These are phyloP conservation scores for Caenorhabditis latens DNA, from an alignment of 1,140 invertebrate genomes.

Conservation along the genomic window DNA sequence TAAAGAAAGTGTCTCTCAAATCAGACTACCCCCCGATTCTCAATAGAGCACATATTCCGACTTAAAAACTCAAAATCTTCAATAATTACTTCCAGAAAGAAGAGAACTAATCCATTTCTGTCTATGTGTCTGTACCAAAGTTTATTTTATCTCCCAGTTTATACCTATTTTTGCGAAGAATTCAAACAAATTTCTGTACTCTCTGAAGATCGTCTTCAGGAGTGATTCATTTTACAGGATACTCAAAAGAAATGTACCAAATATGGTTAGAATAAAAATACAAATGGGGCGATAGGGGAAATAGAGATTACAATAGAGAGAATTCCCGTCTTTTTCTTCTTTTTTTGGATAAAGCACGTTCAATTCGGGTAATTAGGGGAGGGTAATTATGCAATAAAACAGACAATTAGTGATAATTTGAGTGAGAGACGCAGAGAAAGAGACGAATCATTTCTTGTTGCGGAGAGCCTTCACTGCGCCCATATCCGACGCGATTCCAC, in stretches of 20 bases:
- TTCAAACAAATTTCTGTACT: background rate
- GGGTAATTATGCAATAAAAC: background rate
- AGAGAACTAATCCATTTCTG: no score
- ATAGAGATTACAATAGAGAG: no score
- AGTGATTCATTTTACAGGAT: background rate
- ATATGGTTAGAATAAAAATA: conserved; percentile 10
- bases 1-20: no score
- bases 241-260: background rate
- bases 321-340: background rate
- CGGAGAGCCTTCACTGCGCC: conserved; percentile 14
- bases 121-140: no score
- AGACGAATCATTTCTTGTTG: background rate
- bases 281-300: background rate
- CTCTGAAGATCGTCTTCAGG: no score
- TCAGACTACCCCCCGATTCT: no score
- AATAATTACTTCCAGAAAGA: no score
- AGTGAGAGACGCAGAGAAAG: no score
- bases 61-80: no score
- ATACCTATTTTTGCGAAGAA: no score
- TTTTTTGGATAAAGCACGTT: background rate
- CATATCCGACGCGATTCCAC: conserved; percentile 15
- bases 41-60: no score
- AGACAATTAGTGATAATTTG: background rate
- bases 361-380: background rate
- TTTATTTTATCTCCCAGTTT: no score